These are phyloP conservation scores for Micromesistius poutassou DNA, from an alignment of 2,797 vertebrate species.

Conservation along the genomic window DNA sequence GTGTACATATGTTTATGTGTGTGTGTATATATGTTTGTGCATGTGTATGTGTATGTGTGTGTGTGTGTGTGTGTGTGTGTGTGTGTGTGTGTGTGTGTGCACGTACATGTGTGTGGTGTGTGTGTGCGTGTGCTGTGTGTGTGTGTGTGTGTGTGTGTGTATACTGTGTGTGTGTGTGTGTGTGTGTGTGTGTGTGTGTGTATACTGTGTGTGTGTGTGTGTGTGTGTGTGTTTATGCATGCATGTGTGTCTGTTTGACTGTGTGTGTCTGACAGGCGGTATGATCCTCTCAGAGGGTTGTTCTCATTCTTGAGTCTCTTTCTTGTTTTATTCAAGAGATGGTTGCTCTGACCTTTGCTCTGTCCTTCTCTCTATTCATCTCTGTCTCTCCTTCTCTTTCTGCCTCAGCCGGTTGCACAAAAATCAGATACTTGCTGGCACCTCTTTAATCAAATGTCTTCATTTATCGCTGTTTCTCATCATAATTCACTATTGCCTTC, in stretches of 20 bases:
- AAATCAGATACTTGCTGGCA: neutral
- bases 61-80: too few relatives aligned
- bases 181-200: slow-evolving; percentile 10
- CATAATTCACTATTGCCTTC: neutral
- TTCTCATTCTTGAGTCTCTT: slow-evolving; percentile 38
- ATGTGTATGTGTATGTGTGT: too few relatives aligned
- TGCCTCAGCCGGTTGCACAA: slow-evolving; percentile 23
- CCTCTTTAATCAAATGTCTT: neutral
- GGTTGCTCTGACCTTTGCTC: neutral
- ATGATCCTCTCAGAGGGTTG: slow-evolving; percentile 43
- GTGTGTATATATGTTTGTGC: slow-evolving; percentile 8
- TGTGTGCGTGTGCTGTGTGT: slow-evolving; percentile 17
- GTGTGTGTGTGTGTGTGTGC: neutral
- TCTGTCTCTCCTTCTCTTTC: slow-evolving; percentile 12
- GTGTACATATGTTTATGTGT: neutral
- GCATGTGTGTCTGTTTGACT: slow-evolving; percentile 8
- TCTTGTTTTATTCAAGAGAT: slow-evolving; percentile 23
- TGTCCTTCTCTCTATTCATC: neutral
- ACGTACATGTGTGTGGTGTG: neutral
- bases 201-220: neutral
- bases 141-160: too few relatives aligned
- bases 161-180: neutral
- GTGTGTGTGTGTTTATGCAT: slow-evolving; percentile 19
- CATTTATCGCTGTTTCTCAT: neutral
- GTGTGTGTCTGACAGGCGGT: slow-evolving; percentile 38